Base-by-base conservation (phyloP, 2,113 vertebrate genomes). In the Labrus mixtus region DNA sequence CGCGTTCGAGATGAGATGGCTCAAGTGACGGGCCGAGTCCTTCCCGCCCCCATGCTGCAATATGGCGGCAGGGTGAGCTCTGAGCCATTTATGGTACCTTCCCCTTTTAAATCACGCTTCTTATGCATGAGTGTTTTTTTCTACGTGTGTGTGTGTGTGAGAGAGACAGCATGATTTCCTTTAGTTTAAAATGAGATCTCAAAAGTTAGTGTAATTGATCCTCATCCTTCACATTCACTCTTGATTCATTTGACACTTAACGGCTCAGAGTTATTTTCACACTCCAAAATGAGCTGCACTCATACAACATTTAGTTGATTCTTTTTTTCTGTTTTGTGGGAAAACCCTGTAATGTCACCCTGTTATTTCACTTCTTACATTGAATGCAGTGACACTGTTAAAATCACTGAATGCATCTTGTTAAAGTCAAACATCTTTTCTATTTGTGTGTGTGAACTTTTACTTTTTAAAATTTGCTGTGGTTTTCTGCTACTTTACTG, bases 1-100 rank as follows among this genome's bases (percentile, higher is more conserved):
- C 95, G 96, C 12, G 97, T 99, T 5, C 94, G 97, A 11, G 97
- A 98, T 50, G 97, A 98, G 92, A 98, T 99, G 97, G 97, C 96
- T 13, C 96, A 98, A 0, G 97, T 99, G 85, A 98, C 95, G 0
- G 97, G 97, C 13, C 96, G 97, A 0, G 97, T 99, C 69, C 96
- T 98, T 86, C 97, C 97, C n/a, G 97, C 97, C 70, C 97, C 97
- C 1, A 97, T 97, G 96, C 90, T 99, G 90, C 97, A 99, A 82
- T 99, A 99, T 3, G 97, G 97, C 87, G 97, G 97, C 88, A 95
- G 97, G 95, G 96, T 97, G 95, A 95, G 95, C 83, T 92, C 92
- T 85, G 93, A 94, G 75, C 89, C 87, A 71, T 93, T 94, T 78
- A 89, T 94, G 92, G 93, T 94, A 94, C 90, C 76, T 79, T 79